Base-by-base conservation (phyloP, 2,113 vertebrate species). In the Lampris incognitus region DNA sequence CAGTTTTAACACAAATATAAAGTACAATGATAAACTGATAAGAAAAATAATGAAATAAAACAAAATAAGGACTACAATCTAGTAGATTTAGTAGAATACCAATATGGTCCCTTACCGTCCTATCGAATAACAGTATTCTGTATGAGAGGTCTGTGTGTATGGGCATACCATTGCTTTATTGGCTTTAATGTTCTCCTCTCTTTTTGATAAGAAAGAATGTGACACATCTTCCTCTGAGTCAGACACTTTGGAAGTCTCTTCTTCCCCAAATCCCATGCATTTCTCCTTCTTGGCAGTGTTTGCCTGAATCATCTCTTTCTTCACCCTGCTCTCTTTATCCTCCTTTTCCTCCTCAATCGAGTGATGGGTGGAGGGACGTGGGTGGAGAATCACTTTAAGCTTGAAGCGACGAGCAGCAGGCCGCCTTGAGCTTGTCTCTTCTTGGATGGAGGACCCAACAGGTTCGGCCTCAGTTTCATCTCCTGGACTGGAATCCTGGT, bases 101-200 rank as follows among this genome's bases (percentile, higher is more conserved):
- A 5, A 7, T 46, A 24, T 24, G 24, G 24, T 24, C 24, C 24
- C 24, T 24, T 24, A 24, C 24, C 24, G 24, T 24, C 24, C 24
- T 24, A 24, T 46, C 44, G 7, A 46, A 46, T 46, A 7, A 46
- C 7, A 46, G 4, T 46, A 5, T 49, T n/a, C 5, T 38, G 2
- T 36, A 1, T 41, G 38, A 36, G 36, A 59, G 10, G 4, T 48
- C 2, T 37, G 49, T 73, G n/a, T 9, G 49, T 24, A 1, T 11
- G 38, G 9, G 7, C 2, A 80, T 80, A 95, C 94, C 94, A 95
- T 94, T 9, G 92, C 93, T 90, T 94, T 94, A 83, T 95, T 95
- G 38, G 90, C 91, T 74, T 86, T 90, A 68, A 95, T 92, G 86
- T 93, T 95, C 75, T 86, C 73, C 37, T 89, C 91, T 69, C 94